Conservation (phyloP, 2,113 vertebrate species). For the Podarcis raffonei region DNA sequence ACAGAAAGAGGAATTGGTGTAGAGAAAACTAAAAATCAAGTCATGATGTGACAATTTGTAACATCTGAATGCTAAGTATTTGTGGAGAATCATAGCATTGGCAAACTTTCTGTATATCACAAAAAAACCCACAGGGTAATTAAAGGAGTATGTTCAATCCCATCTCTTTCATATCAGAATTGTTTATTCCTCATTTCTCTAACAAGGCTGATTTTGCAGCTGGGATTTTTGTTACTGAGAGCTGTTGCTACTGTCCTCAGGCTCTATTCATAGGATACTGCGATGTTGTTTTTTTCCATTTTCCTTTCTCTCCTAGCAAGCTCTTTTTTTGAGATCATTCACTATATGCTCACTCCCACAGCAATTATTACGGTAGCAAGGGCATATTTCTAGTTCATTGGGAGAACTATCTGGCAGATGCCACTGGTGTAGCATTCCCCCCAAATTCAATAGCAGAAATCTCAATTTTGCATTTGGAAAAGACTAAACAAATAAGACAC, state of each 20-base stretch:
- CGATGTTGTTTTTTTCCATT: neutral
- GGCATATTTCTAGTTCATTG: neutral
- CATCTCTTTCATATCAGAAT: neutral
- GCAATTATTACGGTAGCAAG: neutral
- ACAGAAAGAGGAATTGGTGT: neutral
- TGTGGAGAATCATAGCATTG: neutral
- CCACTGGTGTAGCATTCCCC: neutral
- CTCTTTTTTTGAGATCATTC: neutral
- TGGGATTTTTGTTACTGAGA: neutral
- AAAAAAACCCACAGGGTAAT: neutral
- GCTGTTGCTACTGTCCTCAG: neutral
- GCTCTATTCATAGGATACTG: neutral
- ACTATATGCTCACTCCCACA: neutral
- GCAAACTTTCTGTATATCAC: fast-evolving
- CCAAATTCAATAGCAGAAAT: neutral
- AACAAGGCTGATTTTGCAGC: neutral
- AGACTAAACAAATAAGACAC: neutral
- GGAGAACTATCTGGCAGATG: neutral
- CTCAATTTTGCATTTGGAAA: neutral
- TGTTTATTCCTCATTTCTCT: slow-evolving; percentile 15
- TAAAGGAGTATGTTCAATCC: neutral
- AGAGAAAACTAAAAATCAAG: neutral
- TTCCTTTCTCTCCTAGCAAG: neutral
- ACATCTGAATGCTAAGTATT: slow-evolving; percentile 7
- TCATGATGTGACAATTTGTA: neutral